A percentile compares a stretch with the other conserved stretches of the same genome.
phyloP scores from a whole-genome alignment of 2,888 invertebrate genomes.

The Acleris cristana region DNA sequence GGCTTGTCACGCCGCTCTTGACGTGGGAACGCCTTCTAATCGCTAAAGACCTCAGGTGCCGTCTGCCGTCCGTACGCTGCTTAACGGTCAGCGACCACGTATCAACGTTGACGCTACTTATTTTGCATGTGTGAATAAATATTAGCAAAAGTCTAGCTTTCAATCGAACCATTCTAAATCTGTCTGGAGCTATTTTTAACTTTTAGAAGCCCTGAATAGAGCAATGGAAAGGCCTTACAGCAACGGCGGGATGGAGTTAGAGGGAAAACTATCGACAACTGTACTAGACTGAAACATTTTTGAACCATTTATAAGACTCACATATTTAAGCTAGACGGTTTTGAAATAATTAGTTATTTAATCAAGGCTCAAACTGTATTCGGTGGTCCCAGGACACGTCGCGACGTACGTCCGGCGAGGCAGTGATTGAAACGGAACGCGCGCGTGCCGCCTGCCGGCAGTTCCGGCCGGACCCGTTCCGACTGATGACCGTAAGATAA shows the following conservation, averaged over 20 bases:
- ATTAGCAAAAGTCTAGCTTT: neutral
- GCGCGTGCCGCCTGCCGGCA: slow-evolving; percentile 25
- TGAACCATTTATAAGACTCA: too few relatives aligned
- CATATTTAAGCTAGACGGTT: neutral
- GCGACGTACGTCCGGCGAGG: slow-evolving; percentile 23
- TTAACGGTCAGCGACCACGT: slow-evolving; percentile 28
- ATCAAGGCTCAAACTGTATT: slow-evolving; percentile 5
- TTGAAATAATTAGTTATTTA: neutral
- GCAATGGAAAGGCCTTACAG: too few relatives aligned
- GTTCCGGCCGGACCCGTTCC: slow-evolving; percentile 28
- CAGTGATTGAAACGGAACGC: slow-evolving; percentile 35
- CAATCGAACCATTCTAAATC: neutral
- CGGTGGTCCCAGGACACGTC: slow-evolving; percentile 17
- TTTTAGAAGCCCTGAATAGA: too few relatives aligned
- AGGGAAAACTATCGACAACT: too few relatives aligned
- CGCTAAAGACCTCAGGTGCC: slow-evolving; percentile 7
- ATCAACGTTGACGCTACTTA: neutral
- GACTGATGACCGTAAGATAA: slow-evolving; percentile 39
- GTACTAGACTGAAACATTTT: too few relatives aligned
- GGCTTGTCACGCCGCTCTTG: slow-evolving; percentile 15
- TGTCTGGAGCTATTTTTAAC: too few relatives aligned
- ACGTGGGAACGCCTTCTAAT: slow-evolving; percentile 16
- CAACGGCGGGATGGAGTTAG: too few relatives aligned
- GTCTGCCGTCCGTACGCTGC: neutral
- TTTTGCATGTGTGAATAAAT: neutral